phyloP scores from a whole-genome alignment of 2,797 vertebrate species.

The Parotocinclus haroldoi region DNA sequence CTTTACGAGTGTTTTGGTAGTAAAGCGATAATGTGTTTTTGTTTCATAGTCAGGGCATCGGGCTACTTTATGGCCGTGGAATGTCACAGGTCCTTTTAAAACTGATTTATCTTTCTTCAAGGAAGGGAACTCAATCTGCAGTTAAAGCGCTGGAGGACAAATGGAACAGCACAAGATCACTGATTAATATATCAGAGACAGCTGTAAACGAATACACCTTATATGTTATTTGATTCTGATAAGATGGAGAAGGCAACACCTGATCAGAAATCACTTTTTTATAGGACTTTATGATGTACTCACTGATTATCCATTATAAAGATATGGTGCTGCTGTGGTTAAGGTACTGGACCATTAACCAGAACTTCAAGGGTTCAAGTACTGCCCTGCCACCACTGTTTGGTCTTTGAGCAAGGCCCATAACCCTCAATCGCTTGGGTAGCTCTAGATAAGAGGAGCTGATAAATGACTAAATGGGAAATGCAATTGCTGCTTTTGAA shows the following conservation, averaged over 20 bases:
- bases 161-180: neutral
- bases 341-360: too few relatives aligned
- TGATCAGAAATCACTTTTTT: too few relatives aligned
- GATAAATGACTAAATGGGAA: too few relatives aligned
- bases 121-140: slow-evolving; percentile 29
- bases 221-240: too few relatives aligned
- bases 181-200: slow-evolving; percentile 21
- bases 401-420: too few relatives aligned
- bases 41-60: slow-evolving; percentile 22
- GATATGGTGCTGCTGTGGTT: neutral
- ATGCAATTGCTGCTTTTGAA: too few relatives aligned
- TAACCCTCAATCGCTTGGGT: too few relatives aligned
- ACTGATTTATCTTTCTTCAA: slow-evolving; percentile 35
- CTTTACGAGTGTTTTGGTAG: slow-evolving; percentile 40
- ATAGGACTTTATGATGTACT: too few relatives aligned
- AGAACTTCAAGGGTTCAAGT: too few relatives aligned
- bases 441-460: too few relatives aligned
- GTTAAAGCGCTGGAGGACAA: slow-evolving; percentile 38
- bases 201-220: neutral
- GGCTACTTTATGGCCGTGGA: slow-evolving; percentile 38
- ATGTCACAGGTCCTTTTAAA: slow-evolving; percentile 45
- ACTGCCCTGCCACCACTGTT: too few relatives aligned
- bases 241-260: too few relatives aligned
- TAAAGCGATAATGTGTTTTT: slow-evolving; percentile 35
- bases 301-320: neutral